phyloP scores from a whole-genome alignment of 1,140 invertebrate species.

The Bombus polaris region DNA sequence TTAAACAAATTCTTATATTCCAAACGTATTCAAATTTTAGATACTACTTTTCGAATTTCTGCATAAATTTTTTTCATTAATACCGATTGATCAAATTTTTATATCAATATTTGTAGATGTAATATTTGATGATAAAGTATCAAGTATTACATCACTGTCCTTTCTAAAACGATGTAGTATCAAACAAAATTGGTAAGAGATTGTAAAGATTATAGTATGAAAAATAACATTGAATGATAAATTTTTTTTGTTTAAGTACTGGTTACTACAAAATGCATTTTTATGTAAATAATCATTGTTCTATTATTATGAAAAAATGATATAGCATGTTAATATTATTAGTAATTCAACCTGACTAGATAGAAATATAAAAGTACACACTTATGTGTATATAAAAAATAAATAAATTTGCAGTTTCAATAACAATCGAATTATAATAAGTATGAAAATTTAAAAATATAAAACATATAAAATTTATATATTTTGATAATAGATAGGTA shows the following conservation, averaged over 20 bases:
- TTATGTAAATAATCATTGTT: neutral
- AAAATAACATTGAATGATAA: constrained; percentile 68
- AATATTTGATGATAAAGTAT: neutral
- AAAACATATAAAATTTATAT: neutral
- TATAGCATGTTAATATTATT: constrained; percentile 7
- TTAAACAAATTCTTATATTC: neutral
- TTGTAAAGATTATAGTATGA: constrained; percentile 77
- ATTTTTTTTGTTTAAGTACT: neutral
- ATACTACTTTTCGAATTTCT: neutral
- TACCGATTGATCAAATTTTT: neutral
- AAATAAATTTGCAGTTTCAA: neutral
- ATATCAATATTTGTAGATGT: neutral
- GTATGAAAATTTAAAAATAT: neutral
- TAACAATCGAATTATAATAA: neutral
- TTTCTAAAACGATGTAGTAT: constrained; percentile 80
- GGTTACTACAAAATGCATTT: neutral
- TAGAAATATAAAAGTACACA: neutral
- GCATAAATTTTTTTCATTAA: too few species aligned
- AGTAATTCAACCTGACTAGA: neutral
- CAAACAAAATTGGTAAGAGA: constrained; percentile 84
- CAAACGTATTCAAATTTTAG: neutral
- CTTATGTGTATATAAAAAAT: neutral
- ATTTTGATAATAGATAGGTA: neutral
- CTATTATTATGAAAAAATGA: neutral
- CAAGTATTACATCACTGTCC: constrained; percentile 72